These are phyloP conservation scores for Venusia cambrica DNA, from an alignment of 2,888 invertebrate species.

Conservation along the genomic window DNA sequence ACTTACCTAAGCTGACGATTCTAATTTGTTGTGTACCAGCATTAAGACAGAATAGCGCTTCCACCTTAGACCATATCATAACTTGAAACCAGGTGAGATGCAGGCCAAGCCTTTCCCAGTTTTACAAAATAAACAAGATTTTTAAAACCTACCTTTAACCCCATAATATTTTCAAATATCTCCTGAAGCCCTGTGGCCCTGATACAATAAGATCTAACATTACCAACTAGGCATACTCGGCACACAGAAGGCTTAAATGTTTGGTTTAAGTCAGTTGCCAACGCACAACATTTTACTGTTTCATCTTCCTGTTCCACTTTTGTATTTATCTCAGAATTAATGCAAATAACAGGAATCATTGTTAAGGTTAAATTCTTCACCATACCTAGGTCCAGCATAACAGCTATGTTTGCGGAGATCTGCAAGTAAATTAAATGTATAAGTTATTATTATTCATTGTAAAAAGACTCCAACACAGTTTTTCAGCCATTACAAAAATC, in stretches of 20 bases:
- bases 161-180: conserved; percentile 1
- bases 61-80: too few relatives aligned
- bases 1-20: too few relatives aligned
- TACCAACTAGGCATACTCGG: conserved; percentile 1
- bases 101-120: too few relatives aligned
- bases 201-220: background rate
- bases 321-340: background rate
- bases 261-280: too few relatives aligned
- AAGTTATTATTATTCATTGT: background rate
- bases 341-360: background rate
- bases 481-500: too few relatives aligned
- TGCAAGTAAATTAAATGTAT: background rate
- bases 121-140: background rate
- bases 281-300: background rate
- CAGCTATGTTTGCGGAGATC: background rate
- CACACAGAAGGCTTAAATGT: background rate
- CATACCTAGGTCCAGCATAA: background rate
- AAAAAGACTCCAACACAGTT: too few relatives aligned
- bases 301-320: background rate
- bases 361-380: background rate
- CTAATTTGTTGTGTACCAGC: too few relatives aligned
- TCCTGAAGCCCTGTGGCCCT: background rate
- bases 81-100: too few relatives aligned
- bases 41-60: too few relatives aligned
- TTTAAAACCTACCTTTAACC: background rate